These are phyloP conservation scores for Tetraneura akinire DNA, from an alignment of 1,140 invertebrate species.

Conservation along the genomic window DNA sequence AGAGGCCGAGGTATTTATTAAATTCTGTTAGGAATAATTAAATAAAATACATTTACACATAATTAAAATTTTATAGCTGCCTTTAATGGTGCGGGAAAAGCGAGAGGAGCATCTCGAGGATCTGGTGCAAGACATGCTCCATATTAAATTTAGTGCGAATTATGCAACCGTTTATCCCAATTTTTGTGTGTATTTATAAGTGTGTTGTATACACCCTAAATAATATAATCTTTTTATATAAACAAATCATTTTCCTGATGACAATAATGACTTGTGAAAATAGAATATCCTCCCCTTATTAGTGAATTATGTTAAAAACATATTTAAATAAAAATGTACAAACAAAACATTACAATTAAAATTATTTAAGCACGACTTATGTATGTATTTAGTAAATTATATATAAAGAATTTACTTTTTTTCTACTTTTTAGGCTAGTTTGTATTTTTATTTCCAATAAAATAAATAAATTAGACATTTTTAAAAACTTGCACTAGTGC, in stretches of 20 bases:
- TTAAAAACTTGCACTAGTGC: conserved; percentile 31
- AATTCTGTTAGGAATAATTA: no score
- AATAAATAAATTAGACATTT: conserved; percentile 19
- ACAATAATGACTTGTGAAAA: conserved; percentile 41
- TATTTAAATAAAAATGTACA: conserved; percentile 42
- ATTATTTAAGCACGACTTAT: conserved; percentile 35
- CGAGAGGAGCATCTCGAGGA: conserved; percentile 53
- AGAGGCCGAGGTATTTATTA: conserved; percentile 34
- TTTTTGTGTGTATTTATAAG: conserved; percentile 34
- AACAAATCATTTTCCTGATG: conserved; percentile 45
- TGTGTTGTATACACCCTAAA: conserved; percentile 42
- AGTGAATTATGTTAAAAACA: conserved; percentile 33
- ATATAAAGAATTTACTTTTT: conserved; percentile 29
- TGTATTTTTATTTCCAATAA: conserved; percentile 35
- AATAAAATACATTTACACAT: neutral
- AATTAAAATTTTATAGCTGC: conserved; percentile 7
- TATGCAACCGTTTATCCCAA: conserved; percentile 22
- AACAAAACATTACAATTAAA: conserved; percentile 34
- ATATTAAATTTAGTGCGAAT: conserved; percentile 53
- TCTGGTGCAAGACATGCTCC: conserved; percentile 60
- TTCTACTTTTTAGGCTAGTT: conserved; percentile 43
- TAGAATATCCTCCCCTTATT: neutral
- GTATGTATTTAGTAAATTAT: conserved; percentile 18
- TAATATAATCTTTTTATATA: conserved; percentile 40
- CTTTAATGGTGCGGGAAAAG: conserved; percentile 46